A percentile compares a stretch with the other conserved stretches of the same genome.
Conservation (phyloP, 2,113 vertebrate genomes). For the Corvus hawaiiensis region DNA sequence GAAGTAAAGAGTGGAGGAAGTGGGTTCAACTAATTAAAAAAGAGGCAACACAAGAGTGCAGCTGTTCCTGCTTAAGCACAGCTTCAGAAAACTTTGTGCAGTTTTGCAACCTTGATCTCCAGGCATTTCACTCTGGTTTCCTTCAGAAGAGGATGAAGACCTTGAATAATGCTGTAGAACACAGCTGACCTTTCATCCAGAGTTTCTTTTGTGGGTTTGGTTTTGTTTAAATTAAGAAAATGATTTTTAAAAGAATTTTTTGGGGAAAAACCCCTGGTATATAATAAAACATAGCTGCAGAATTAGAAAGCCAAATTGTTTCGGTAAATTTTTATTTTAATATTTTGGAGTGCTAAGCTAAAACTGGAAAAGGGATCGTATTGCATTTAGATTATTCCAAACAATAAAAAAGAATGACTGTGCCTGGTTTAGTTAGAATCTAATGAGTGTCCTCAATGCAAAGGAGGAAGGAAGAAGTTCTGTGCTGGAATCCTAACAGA, state of each 20-base stretch:
- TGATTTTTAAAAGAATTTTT: not conserved
- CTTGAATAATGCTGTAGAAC: not conserved
- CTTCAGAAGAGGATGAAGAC: not conserved
- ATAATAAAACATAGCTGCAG: not conserved
- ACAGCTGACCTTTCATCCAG: not conserved
- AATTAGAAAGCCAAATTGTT: not conserved
- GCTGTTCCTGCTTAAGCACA: constrained; percentile 41
- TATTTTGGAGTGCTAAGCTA: not conserved
- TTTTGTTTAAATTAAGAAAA: not conserved
- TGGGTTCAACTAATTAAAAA: constrained; percentile 41
- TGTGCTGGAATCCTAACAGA: constrained; percentile 31
- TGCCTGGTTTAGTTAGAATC: not conserved
- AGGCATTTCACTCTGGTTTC: not conserved
- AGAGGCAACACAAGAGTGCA: not conserved
- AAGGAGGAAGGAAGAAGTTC: not conserved
- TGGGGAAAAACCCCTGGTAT: rapidly evolving
- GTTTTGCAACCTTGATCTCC: not conserved
- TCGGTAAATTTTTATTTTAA: not conserved
- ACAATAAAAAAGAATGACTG: not conserved
- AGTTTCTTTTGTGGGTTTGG: not conserved
- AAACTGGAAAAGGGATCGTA: not conserved
- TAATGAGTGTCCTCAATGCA: not conserved
- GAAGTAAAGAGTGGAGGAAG: constrained; percentile 2
- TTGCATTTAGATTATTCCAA: not conserved
- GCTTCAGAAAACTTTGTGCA: not conserved